Evolutionary conservation across 2,888 invertebrate species (phyloP).

Genomic region (Plagodis pulveraria): DNA sequence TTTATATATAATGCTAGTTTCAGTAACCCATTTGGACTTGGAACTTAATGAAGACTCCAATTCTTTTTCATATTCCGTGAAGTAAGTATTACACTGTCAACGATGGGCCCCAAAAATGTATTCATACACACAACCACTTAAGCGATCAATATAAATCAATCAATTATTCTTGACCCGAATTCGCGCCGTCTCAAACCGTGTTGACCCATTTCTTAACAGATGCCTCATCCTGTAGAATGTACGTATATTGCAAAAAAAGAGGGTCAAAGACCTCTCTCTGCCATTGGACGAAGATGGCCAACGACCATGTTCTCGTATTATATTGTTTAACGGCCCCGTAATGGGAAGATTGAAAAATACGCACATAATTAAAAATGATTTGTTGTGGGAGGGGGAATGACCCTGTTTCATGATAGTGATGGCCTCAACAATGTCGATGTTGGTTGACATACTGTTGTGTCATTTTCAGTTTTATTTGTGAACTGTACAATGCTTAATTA

Average conservation of each 20-base stretch:
- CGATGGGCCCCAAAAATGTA: constrained; percentile 21
- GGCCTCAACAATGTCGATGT: constrained; percentile 40
- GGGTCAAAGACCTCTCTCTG: constrained; percentile 60
- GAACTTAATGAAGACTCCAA: too few species aligned
- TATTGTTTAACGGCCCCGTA: constrained; percentile 63
- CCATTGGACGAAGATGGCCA: constrained; percentile 40
- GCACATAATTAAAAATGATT: constrained; percentile 83
- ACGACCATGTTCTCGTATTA: constrained; percentile 52
- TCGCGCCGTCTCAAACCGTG: constrained; percentile 51
- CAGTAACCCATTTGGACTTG: too few species aligned
- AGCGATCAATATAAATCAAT: constrained; percentile 54
- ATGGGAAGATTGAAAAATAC: constrained; percentile 77
- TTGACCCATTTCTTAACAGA: constrained; percentile 73
- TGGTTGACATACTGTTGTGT: not conserved
- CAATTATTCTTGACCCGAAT: constrained; percentile 71
- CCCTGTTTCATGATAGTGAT: constrained; percentile 71
- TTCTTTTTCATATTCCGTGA: not conserved
- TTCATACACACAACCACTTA: constrained; percentile 17
- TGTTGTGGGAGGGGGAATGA: constrained; percentile 77
- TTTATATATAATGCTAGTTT: too few species aligned
- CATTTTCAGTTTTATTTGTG: too few species aligned
- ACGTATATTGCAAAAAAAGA: constrained; percentile 51
- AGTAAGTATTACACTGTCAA: not conserved
- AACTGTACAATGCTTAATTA: too few species aligned
- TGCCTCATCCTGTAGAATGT: constrained; percentile 49